phyloP scores from a whole-genome alignment of 1,140 invertebrate genomes.

The Apocrypta bakeri region DNA sequence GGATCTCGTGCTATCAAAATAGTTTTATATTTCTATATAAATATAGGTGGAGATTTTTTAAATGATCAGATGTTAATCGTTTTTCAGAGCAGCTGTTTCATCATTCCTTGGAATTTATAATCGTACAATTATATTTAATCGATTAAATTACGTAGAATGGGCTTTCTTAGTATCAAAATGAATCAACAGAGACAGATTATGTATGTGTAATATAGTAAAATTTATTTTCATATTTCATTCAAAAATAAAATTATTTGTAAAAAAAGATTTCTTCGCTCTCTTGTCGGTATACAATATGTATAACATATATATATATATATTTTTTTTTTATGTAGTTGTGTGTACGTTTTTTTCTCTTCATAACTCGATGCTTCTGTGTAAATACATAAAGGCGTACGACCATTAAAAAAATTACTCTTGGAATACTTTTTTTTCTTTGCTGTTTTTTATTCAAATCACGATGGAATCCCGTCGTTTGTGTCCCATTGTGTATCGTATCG shows the following conservation, averaged over 20 bases:
- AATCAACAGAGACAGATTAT: conserved; percentile 26
- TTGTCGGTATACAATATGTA: conserved; percentile 64
- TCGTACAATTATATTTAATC: no score
- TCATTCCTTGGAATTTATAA: no score
- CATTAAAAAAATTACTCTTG: background rate
- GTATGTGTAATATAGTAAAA: conserved; percentile 66
- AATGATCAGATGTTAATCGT: no score
- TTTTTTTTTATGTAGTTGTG: conserved; percentile 4
- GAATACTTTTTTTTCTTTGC: conserved; percentile 16
- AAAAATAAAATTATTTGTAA: conserved; percentile 75
- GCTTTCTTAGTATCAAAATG: background rate
- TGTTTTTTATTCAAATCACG: conserved; percentile 6
- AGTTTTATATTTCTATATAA: background rate
- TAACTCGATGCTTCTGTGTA: conserved; percentile 1
- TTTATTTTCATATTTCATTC: conserved; percentile 72
- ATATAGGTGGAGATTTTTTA: background rate
- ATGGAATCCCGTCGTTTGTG: background rate
- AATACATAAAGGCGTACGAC: conserved; percentile 30
- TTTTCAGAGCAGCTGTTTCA: no score
- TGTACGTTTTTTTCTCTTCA: conserved; percentile 18
- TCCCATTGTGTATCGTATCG: conserved; percentile 33
- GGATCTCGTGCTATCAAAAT: no score
- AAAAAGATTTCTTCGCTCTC: conserved; percentile 70
- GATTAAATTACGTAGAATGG: no score
- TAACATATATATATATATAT: conserved; percentile 59